Evolutionary conservation across 2,113 vertebrate genomes (phyloP).

Genomic region (Nothobranchius furzeri): DNA sequence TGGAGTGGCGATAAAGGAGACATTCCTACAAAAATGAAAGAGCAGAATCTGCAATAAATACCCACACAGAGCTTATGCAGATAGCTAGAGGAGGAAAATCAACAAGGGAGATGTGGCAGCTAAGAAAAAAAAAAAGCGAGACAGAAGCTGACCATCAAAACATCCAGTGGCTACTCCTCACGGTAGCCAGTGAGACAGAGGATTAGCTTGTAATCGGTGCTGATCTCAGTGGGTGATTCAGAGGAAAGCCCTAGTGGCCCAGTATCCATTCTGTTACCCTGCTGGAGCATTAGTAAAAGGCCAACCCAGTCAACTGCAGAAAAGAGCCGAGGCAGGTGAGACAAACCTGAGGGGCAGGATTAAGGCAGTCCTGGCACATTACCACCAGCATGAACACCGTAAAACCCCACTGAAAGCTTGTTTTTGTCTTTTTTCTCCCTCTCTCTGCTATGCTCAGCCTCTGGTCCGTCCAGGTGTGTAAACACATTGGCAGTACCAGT

Average conservation of each 20-base stretch:
- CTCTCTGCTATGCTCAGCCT: constrained; percentile 15
- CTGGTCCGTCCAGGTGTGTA: constrained; percentile 53
- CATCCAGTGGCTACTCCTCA: constrained; percentile 24
- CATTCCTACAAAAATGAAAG: constrained; percentile 44
- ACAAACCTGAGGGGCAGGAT: constrained; percentile 64
- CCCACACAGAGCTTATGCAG: constrained; percentile 38
- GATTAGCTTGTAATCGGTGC: constrained; percentile 64
- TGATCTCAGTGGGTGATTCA: constrained; percentile 54
- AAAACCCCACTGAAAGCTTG: constrained; percentile 43
- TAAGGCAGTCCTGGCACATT: constrained; percentile 65
- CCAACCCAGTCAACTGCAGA: constrained; percentile 52
- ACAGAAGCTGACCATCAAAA: constrained; percentile 41
- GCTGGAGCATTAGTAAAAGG: constrained; percentile 44
- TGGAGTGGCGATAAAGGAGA: constrained; percentile 42
- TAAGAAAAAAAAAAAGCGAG: not conserved
- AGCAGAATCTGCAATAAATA: constrained; percentile 38
- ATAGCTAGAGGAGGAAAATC: constrained; percentile 8
- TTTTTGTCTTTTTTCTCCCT: not conserved
- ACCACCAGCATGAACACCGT: constrained; percentile 40
- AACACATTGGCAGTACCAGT: constrained; percentile 40
- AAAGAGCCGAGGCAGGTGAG: constrained; percentile 55
- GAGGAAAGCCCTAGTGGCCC: constrained; percentile 50
- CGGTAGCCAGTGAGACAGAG: constrained; percentile 42
- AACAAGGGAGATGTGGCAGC: constrained; percentile 7
- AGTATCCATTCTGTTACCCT: constrained; percentile 56